Evolutionary conservation across 1,140 invertebrate genomes (phyloP), one percentile per base, ranked within the genome.

Genomic region (Holcopasites calliopsidis): DNA sequence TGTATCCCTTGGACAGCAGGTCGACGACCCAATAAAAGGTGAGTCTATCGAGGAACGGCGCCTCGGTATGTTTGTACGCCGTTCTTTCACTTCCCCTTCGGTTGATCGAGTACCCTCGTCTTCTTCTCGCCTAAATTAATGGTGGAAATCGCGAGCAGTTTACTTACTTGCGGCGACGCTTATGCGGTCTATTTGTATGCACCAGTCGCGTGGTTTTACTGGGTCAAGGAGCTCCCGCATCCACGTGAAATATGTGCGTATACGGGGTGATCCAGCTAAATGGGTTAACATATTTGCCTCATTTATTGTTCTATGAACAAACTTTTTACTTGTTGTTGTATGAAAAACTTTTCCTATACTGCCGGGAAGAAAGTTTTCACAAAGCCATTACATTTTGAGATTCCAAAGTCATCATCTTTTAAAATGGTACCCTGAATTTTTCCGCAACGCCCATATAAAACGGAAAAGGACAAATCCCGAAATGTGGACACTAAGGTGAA

Each of bases 1-100:
- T 92, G 86, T 94, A 96, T 31, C 96, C 95, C 74, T 93, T 89
- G 72, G 92, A 91, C 3, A 97, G 86, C 3, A 97, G 87, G 5
- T 93, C 90, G 52, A 93, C 94, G 28, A 97, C 88, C 96, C 96
- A 97, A 88, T 94, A 96, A 87, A 96, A 97, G 18, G 95, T 94
- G 47, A 95, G 92, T 89, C 94, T 95, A 38, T 82, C 79, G 21
- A 88, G 57, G 35, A 88, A 84, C 6, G 85, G 55, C 6, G 85
- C 79, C 11, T 61, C 40, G 8, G 61, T 61, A 47, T 88, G 85
- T 65, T 72, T 77, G 58, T 88, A 88, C 33, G 79, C 84, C 21
- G 64, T 77, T 21, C 58, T 57, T 8, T 8, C 47, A 50, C 72
- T 76, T 66, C 57, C 57, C 16, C 49, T 47, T 40, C 38, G 66